Evolutionary conservation across 2,888 invertebrate genomes (phyloP), one percentile per base, ranked within the genome.

Genomic region (Danaus chrysippus): DNA sequence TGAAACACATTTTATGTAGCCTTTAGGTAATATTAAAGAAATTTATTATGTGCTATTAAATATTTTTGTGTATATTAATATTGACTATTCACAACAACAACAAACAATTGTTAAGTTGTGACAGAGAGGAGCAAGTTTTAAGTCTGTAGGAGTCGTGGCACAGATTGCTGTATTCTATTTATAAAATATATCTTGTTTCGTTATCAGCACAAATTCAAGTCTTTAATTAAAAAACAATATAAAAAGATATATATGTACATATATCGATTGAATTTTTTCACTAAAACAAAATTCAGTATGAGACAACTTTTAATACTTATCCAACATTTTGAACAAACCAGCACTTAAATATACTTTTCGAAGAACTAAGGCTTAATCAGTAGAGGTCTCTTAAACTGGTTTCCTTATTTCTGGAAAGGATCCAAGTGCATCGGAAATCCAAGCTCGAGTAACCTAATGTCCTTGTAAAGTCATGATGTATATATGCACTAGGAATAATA

Each of bases 341-440:
- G 15, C 9, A 13, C n/a, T 17, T 11, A n/a, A 52, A 17, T 44
- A 42, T 11, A 9, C 55, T 56, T 11, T 42, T 23, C 9, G 19
- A 3, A 11, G 23, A 34, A 42, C 6, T 13, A 0, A 34, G 54
- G 10, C 49, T 49, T 17, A 17, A 17, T 17, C 10, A 15, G n/a
- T 11, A 53, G 52, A 34, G 56, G 53, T 63, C 58, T 59, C 49
- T 55, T 42, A 42, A 63, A 62, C 65, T 66, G 65, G 66, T 68
- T 64, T 66, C 66, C 63, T 66, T 67, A 42, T 58, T 62, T 67
- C 68, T 73, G 72, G 72, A 73, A 23, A 54, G 55, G 56, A 58
- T 71, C 76, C 76, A 76, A 76, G 66, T 72, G 72, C 73, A 76
- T 73, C 71, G 66, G 68, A 72, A 65, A 71, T 69, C 70, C 67